Conservation (phyloP, 2,113 vertebrate genomes). For the Myodes glareolus region DNA sequence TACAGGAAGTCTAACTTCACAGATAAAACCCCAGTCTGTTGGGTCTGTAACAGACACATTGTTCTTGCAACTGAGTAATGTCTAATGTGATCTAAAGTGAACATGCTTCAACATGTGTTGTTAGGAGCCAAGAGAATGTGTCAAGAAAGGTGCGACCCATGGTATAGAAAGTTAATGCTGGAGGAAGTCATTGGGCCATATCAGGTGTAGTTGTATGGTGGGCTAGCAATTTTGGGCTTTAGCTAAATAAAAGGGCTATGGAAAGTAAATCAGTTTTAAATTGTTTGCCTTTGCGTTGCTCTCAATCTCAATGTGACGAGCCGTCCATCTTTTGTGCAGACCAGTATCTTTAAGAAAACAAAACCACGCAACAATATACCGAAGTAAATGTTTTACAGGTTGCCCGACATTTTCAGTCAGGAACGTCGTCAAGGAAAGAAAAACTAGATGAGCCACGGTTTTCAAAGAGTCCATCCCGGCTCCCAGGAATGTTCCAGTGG, state of each 20-base stretch:
- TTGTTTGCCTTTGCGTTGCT: neutral
- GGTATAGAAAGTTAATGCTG: neutral
- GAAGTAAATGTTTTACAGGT: neutral
- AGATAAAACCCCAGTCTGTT: neutral
- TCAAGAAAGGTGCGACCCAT: neutral
- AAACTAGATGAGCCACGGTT: neutral
- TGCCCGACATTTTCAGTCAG: neutral
- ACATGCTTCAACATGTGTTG: neutral
- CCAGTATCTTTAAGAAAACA: neutral
- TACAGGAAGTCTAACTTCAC: neutral
- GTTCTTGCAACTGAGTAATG: neutral
- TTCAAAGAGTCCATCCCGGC: neutral
- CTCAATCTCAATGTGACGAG: neutral
- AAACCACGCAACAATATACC: neutral
- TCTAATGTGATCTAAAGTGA: neutral
- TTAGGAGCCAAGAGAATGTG: neutral
- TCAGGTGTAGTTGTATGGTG: neutral
- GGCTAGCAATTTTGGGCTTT: neutral
- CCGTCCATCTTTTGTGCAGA: neutral
- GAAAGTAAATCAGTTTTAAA: neutral
- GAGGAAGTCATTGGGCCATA: neutral
- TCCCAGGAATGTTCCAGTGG: neutral
- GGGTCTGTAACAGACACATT: neutral
- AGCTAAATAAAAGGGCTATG: neutral
- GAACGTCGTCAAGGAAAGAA: neutral